Evolutionary conservation across 35 echinoderm and acorn worm species (phyloP).

Genomic region (Anneissia japonica): DNA sequence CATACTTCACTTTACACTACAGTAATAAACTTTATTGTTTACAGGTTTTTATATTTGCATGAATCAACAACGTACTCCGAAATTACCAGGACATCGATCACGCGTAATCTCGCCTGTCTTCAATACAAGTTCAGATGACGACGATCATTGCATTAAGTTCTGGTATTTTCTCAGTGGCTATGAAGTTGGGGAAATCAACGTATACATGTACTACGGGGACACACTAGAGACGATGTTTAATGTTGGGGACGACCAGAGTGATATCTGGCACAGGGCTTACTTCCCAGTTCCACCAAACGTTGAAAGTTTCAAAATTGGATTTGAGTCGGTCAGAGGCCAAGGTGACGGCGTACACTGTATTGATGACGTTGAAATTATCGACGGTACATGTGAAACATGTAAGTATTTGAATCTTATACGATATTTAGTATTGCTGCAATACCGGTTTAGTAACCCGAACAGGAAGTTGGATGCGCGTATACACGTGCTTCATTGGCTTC

Average conservation of each 20-base stretch:
- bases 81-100: not conserved
- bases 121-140: not conserved
- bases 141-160: not conserved
- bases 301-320: not conserved
- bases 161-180: not conserved
- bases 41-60: not conserved
- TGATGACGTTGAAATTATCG: not conserved
- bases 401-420: no score
- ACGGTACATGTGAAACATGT: not conserved
- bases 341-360: not conserved
- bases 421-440: no score
- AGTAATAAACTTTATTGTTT: no score
- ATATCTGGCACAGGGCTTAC: not conserved
- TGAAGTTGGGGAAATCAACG: not conserved
- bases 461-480: no score
- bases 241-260: not conserved
- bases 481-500: no score
- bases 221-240: not conserved
- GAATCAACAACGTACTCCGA: not conserved
- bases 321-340: not conserved
- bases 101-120: not conserved
- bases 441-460: no score
- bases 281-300: not conserved
- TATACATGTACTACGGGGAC: not conserved
- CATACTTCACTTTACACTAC: no score